phyloP scores from a whole-genome alignment of 2,888 invertebrate species.

The Eupsilia transversa region DNA sequence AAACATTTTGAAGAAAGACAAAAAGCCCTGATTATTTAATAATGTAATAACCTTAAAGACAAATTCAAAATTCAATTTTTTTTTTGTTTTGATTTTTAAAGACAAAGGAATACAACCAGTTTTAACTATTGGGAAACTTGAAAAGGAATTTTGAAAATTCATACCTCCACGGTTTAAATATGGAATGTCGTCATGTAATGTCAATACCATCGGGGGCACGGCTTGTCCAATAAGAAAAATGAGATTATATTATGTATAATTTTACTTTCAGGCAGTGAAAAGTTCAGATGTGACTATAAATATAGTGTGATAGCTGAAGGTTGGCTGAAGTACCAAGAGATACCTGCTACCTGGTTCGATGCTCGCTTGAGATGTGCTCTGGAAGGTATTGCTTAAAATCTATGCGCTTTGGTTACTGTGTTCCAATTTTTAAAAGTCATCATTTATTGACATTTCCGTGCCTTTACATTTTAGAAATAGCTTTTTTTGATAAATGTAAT shows the following conservation, averaged over 20 bases:
- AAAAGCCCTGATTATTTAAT: background rate
- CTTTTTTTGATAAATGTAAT: too few relatives aligned
- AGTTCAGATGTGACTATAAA: constrained; percentile 40
- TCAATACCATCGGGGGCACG: too few relatives aligned
- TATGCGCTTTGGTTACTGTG: too few relatives aligned
- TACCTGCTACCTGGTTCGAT: constrained; percentile 40
- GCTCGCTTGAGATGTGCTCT: constrained; percentile 36
- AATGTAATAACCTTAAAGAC: background rate
- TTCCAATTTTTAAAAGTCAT: too few relatives aligned
- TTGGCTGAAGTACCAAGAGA: constrained; percentile 39
- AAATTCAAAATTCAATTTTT: too few relatives aligned
- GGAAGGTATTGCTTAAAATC: constrained; percentile 24
- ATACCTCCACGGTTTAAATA: too few relatives aligned
- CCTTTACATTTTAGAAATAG: too few relatives aligned
- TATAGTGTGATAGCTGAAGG: constrained; percentile 11
- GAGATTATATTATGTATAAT: background rate
- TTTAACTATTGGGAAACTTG: too few relatives aligned
- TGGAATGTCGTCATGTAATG: too few relatives aligned
- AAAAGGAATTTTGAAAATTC: too few relatives aligned
- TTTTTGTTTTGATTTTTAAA: too few relatives aligned
- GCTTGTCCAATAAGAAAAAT: background rate
- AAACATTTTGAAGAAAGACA: background rate
- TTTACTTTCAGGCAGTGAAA: constrained; percentile 6
- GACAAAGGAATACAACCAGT: background rate
- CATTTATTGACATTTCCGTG: too few relatives aligned